Conservation (phyloP, 2,797 vertebrate species). For the Dicrostonyx torquatus region DNA sequence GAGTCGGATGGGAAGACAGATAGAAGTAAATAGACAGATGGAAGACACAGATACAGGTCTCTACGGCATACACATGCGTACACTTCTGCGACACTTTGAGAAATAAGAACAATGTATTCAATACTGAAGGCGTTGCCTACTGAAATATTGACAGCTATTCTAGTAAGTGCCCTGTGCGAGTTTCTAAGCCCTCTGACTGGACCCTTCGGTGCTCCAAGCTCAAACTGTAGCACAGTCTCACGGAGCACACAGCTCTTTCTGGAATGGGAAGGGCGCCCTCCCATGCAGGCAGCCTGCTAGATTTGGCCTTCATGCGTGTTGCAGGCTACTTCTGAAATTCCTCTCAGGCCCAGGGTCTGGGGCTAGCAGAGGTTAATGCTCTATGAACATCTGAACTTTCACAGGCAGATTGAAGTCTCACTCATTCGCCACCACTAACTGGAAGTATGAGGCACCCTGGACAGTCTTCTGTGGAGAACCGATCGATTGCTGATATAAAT, state of each 20-base stretch:
- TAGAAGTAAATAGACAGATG: background rate
- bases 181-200: background rate
- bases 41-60: background rate
- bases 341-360: background rate
- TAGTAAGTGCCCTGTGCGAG: background rate
- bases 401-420: background rate
- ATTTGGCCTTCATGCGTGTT: background rate
- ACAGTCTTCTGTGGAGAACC: constrained; percentile 22
- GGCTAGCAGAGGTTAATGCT: background rate
- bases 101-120: background rate
- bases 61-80: background rate
- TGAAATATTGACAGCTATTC: background rate
- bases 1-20: background rate
- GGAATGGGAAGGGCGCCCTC: background rate
- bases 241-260: background rate
- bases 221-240: background rate
- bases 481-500: constrained; percentile 61
- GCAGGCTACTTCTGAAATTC: background rate
- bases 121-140: background rate
- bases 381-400: background rate
- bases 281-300: too few species aligned
- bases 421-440: background rate
- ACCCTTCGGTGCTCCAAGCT: background rate
- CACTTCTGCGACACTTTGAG: background rate
- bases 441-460: background rate